A percentile compares a stretch with the other conserved stretches of the same genome.
Conservation (phyloP, 2,888 invertebrate species). For the Scaptomyza reducta region DNA sequence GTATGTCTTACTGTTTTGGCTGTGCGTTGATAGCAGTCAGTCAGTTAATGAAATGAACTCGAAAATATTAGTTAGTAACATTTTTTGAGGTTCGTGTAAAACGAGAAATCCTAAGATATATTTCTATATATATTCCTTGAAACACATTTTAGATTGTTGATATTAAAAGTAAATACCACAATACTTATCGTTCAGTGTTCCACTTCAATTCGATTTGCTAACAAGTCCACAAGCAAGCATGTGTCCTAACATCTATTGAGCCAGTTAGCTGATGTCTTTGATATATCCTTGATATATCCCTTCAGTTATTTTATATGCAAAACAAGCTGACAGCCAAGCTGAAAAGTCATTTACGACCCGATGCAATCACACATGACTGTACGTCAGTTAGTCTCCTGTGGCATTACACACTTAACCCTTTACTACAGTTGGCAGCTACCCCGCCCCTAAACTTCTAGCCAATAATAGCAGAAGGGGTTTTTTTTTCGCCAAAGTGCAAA, state of each 20-base stretch:
- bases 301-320: conserved; percentile 45
- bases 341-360: conserved; percentile 43
- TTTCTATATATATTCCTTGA: no score
- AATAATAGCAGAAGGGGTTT: conserved; percentile 3
- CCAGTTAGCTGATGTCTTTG: neutral
- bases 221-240: neutral
- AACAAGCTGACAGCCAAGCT: conserved; percentile 52
- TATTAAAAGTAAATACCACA: neutral
- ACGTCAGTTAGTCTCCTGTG: conserved; percentile 54
- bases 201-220: neutral
- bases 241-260: neutral
- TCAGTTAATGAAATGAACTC: no score
- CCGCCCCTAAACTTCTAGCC: neutral
- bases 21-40: no score
- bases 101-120: no score
- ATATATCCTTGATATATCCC: neutral
- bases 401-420: conserved; percentile 36
- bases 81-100: no score
- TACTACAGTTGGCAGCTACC: conserved; percentile 10
- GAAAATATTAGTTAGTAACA: no score
- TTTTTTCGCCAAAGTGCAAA: conserved; percentile 55
- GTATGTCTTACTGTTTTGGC: no score
- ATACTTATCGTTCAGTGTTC: neutral
- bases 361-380: conserved; percentile 39
- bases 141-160: no score